phyloP scores from a whole-genome alignment of 2,113 vertebrate species.

The Xiphorhynchus elegans region DNA sequence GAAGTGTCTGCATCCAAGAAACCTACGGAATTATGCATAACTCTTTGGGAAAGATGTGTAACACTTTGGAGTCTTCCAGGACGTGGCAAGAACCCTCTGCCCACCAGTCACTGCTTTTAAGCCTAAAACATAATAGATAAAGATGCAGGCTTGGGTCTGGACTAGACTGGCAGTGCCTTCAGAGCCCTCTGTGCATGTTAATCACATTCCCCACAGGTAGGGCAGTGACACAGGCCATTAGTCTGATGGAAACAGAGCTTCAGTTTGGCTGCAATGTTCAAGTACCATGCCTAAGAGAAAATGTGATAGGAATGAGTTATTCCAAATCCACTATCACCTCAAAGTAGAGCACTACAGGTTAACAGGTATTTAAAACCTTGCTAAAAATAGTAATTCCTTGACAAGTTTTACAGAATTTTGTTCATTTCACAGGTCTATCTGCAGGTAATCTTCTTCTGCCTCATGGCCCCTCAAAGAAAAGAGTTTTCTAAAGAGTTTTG shows the following conservation, averaged over 20 bases:
- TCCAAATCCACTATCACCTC: not conserved
- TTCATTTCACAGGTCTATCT: not conserved
- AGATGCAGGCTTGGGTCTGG: not conserved
- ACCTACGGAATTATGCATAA: not conserved
- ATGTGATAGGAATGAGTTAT: not conserved
- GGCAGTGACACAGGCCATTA: not conserved
- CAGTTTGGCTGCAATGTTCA: not conserved
- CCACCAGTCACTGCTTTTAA: not conserved
- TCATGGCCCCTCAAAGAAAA: not conserved
- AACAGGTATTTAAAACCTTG: not conserved
- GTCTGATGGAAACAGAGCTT: not conserved
- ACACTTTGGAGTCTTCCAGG: not conserved
- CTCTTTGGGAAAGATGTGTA: not conserved
- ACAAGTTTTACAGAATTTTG: not conserved
- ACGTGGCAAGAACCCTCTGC: fast-evolving
- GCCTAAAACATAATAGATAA: not conserved
- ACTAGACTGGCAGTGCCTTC: not conserved
- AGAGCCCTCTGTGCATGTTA: not conserved
- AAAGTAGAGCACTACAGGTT: not conserved
- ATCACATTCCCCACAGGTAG: not conserved
- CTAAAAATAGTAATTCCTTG: not conserved
- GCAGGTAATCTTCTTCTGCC: not conserved
- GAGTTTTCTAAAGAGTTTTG: not conserved
- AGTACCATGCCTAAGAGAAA: not conserved
- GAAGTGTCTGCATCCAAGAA: not conserved